Percentiles rank a stretch among this genome's conserved stretches.
Evolutionary conservation across 2,113 vertebrate genomes (phyloP).

Genomic region (Suncus etruscus): DNA sequence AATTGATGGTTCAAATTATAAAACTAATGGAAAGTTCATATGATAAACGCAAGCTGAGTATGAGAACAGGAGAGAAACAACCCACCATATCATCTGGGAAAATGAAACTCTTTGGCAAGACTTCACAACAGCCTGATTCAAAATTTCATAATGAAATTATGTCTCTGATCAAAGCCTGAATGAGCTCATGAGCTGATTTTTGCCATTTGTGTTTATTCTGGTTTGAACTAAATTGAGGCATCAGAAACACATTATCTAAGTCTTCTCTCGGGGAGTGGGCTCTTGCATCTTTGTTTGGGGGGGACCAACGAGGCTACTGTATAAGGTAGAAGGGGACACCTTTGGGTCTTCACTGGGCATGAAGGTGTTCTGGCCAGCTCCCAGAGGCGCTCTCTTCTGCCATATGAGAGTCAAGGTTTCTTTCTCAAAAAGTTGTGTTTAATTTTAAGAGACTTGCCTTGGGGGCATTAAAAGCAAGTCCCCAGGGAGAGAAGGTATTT

Average conservation of each 20-base stretch:
- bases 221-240: constrained; percentile 79
- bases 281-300: constrained; percentile 21
- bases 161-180: constrained; percentile 83
- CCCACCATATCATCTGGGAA: constrained; percentile 82
- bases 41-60: constrained; percentile 60
- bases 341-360: constrained; percentile 15
- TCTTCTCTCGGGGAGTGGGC: constrained; percentile 64
- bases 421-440: constrained; percentile 26
- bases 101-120: constrained; percentile 83
- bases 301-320: constrained; percentile 36
- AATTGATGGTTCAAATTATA: constrained; percentile 69
- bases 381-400: neutral
- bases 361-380: neutral
- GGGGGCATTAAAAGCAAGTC: constrained; percentile 38
- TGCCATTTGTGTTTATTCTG: constrained; percentile 84
- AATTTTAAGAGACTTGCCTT: constrained; percentile 32
- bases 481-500: constrained; percentile 23
- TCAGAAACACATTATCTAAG: constrained; percentile 79
- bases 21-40: constrained; percentile 72
- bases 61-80: constrained; percentile 80
- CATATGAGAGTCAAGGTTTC: neutral
- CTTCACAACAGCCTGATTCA: constrained; percentile 82
- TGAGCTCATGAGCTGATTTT: constrained; percentile 83
- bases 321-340: neutral
- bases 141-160: constrained; percentile 86